Evolutionary conservation across 2,888 invertebrate species (phyloP).

Genomic region (Aspidapion aeneum): DNA sequence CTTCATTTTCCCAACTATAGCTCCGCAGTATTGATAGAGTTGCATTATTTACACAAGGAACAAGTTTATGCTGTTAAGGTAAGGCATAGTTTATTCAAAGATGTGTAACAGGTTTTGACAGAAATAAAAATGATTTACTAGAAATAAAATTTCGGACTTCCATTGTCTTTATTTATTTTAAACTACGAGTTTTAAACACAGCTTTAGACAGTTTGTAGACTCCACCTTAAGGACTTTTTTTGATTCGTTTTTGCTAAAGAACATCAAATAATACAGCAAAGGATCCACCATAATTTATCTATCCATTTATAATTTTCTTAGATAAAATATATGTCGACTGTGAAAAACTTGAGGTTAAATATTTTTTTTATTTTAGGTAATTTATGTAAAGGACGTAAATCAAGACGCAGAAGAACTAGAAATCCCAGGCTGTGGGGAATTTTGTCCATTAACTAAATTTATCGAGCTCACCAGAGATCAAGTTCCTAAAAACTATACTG

Average conservation of each 20-base stretch:
- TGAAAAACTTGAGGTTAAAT: no score
- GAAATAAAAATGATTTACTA: neutral
- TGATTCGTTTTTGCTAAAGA: no score
- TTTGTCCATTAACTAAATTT: constrained; percentile 41
- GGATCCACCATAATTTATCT: no score
- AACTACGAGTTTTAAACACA: no score
- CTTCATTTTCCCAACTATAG: constrained; percentile 45
- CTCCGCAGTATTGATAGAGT: constrained; percentile 41
- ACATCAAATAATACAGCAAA: no score
- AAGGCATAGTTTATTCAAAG: constrained; percentile 18
- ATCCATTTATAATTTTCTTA: no score
- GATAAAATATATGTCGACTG: no score
- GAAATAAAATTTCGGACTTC: no score
- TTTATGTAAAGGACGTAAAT: constrained; percentile 37
- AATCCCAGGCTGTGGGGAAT: constrained; percentile 37
- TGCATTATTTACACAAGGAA: constrained; percentile 33
- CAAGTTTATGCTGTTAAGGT: constrained; percentile 41
- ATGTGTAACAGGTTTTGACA: no score
- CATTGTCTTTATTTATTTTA: no score
- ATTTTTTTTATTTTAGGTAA: constrained; percentile 35
- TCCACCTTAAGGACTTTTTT: no score
- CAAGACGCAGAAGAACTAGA: constrained; percentile 32
- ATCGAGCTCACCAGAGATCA: constrained; percentile 34
- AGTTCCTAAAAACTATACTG: constrained; percentile 42
- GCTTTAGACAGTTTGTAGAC: no score